phyloP scores from a whole-genome alignment of 2,113 vertebrate species.

The Hirundichthys speculiger region DNA sequence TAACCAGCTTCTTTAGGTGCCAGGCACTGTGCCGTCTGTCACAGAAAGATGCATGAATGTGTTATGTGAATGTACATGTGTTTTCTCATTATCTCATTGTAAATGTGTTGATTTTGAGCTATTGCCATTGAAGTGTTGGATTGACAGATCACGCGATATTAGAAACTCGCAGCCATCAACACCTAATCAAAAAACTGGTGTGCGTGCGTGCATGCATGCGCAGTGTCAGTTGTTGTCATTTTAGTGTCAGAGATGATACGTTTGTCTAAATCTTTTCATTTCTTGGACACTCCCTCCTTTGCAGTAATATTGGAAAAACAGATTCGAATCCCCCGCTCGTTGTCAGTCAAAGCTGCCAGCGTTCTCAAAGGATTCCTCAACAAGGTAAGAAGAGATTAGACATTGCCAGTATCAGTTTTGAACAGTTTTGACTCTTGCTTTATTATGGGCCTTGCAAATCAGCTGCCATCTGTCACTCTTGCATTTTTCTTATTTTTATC shows the following conservation, averaged over 20 bases:
- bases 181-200: too few relatives aligned
- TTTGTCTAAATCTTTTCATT: conserved; percentile 17
- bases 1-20: conserved; percentile 15
- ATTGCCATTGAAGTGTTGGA: background rate
- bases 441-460: conserved; percentile 3
- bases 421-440: conserved; percentile 20
- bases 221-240: conserved; percentile 13
- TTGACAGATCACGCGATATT: conserved; percentile 16
- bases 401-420: conserved; percentile 6
- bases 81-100: conserved; percentile 7
- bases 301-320: conserved; percentile 99
- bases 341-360: conserved; percentile 98
- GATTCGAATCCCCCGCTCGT: conserved; percentile 95
- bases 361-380: conserved; percentile 98
- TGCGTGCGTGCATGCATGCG: background rate
- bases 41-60: conserved; percentile 51
- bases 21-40: conserved; percentile 60
- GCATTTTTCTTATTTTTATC: background rate
- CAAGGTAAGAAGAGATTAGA: conserved; percentile 84
- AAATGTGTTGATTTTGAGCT: conserved; percentile 22
- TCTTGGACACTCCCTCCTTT: conserved; percentile 23
- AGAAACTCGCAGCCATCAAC: background rate
- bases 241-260: background rate
- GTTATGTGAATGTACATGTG: conserved; percentile 11
- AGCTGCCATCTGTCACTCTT: background rate